A percentile compares a stretch with the other conserved stretches of the same genome.
Evolutionary conservation across 2,797 vertebrate genomes (phyloP).

Genomic region (Etheostoma nigrum): DNA sequence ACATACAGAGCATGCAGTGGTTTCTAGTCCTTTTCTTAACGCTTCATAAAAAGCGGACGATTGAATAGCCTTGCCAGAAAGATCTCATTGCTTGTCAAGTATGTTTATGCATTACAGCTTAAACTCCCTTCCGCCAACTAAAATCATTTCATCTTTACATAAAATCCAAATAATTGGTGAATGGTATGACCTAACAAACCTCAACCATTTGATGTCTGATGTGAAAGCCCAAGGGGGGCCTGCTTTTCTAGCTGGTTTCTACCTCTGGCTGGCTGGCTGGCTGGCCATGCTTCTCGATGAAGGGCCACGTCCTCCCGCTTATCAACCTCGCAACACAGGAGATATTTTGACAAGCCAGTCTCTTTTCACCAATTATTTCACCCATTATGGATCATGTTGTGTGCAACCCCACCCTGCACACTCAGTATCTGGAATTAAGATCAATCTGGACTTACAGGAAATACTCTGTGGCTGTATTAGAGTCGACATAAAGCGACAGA

Average conservation of each 20-base stretch:
- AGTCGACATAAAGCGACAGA: constrained; percentile 35
- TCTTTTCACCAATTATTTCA: constrained; percentile 85
- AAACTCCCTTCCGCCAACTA: constrained; percentile 72
- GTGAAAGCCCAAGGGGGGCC: constrained; percentile 78
- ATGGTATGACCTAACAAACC: constrained; percentile 80
- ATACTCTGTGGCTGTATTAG: constrained; percentile 33
- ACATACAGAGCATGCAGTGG: constrained; percentile 52
- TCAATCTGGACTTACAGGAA: constrained; percentile 64
- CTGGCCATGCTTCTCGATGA: constrained; percentile 69
- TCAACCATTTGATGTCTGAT: constrained; percentile 79
- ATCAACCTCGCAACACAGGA: constrained; percentile 71
- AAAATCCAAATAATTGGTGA: constrained; percentile 87
- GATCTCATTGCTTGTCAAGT: constrained; percentile 80
- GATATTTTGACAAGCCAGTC: constrained; percentile 81
- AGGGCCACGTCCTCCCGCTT: constrained; percentile 75
- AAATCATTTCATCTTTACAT: constrained; percentile 85
- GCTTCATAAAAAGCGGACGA: constrained; percentile 55
- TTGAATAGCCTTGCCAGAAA: constrained; percentile 35
- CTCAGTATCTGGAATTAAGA: constrained; percentile 60
- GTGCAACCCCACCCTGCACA: constrained; percentile 60
- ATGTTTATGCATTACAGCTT: constrained; percentile 73
- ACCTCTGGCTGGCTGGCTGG: constrained; percentile 77
- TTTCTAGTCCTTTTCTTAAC: constrained; percentile 54
- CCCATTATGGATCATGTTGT: constrained; percentile 77
- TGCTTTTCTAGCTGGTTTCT: constrained; percentile 76